These are phyloP conservation scores for Agapornis canus DNA, from an alignment of 2,797 vertebrate genomes.

Conservation along the genomic window DNA sequence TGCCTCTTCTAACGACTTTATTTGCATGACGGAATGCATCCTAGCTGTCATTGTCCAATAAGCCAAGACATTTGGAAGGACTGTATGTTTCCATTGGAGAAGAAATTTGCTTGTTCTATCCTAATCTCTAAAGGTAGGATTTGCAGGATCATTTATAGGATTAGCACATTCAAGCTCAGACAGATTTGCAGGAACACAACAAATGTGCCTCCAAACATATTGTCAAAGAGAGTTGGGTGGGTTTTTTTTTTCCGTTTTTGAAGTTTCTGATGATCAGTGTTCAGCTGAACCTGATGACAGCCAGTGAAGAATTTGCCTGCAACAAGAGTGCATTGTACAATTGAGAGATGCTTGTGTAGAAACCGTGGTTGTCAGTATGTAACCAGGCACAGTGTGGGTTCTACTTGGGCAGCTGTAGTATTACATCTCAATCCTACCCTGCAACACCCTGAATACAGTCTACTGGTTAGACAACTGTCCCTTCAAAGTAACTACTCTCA, in stretches of 20 bases:
- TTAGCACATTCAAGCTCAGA: not conserved
- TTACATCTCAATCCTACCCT: not conserved
- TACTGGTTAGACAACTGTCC: not conserved
- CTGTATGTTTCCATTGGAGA: not conserved
- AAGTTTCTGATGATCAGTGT: not conserved
- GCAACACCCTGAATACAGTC: not conserved
- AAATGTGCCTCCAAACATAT: not conserved
- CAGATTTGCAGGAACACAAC: not conserved
- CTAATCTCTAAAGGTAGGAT: not conserved
- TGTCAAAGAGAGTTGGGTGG: not conserved
- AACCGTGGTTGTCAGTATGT: not conserved
- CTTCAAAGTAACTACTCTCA: not conserved
- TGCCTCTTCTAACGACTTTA: not conserved
- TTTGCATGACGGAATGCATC: not conserved
- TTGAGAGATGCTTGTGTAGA: not conserved
- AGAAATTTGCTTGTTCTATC: not conserved
- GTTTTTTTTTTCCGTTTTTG: not conserved
- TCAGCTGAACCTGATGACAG: not conserved
- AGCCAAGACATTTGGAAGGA: not conserved
- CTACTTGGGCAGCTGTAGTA: not conserved
- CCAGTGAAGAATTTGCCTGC: not conserved
- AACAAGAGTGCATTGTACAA: not conserved
- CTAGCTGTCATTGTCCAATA: not conserved
- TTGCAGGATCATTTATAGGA: not conserved
- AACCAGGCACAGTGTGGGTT: not conserved